Evolutionary conservation across 2,797 vertebrate genomes (phyloP).

Genomic region (Aeoliscus strigatus): DNA sequence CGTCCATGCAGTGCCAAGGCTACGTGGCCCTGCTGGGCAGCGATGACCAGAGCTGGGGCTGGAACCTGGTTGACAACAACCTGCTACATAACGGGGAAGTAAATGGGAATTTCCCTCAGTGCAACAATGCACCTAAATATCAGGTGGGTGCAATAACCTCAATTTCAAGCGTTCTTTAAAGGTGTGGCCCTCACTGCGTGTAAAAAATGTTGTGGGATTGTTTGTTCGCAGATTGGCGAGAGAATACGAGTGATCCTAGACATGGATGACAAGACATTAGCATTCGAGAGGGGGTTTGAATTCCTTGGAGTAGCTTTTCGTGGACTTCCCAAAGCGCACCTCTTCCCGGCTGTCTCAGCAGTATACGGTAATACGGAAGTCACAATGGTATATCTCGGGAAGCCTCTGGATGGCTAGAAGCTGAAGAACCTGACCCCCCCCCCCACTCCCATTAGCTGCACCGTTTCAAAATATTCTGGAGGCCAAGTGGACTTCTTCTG

Average conservation of each 20-base stretch:
- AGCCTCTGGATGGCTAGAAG: conserved; percentile 90
- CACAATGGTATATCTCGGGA: conserved; percentile 98
- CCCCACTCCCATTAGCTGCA: conserved; percentile 13
- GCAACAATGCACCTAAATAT: conserved; percentile 98
- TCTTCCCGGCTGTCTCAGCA: conserved; percentile 96
- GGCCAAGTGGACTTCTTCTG: conserved; percentile 26
- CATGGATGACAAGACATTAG: conserved; percentile 99
- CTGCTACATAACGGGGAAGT: conserved; percentile 98
- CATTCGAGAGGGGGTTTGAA: conserved; percentile 97
- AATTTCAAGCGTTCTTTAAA: too few species aligned
- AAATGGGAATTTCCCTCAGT: conserved; percentile 96
- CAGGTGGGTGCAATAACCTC: conserved; percentile 76
- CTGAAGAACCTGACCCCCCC: conserved; percentile 12
- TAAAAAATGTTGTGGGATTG: too few species aligned
- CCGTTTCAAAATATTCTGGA: conserved; percentile 14
- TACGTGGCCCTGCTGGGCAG: conserved; percentile 96
- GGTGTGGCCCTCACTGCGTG: too few species aligned
- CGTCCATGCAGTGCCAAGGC: conserved; percentile 97
- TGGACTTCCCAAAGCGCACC: conserved; percentile 92
- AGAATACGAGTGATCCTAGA: conserved; percentile 98
- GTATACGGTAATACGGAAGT: conserved; percentile 99
- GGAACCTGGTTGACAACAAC: conserved; percentile 99
- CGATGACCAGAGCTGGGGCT: conserved; percentile 99
- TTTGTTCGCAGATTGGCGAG: conserved; percentile 88
- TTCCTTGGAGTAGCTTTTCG: conserved; percentile 97